Conservation (phyloP, 2,113 vertebrate species). For the Mormoops blainvillei region DNA sequence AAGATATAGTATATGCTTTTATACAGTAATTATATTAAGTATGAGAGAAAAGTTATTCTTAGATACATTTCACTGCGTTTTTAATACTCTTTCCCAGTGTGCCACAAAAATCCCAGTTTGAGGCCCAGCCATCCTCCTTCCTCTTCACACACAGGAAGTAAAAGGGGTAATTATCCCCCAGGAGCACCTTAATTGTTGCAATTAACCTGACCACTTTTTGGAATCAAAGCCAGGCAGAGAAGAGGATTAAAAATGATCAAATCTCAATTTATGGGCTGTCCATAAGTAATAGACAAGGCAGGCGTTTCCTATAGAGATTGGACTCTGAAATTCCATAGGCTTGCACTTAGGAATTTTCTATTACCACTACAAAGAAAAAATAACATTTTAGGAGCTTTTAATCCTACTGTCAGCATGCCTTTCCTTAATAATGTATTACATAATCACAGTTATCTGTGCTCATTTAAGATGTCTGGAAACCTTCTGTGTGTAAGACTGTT, state of each 20-base stretch:
- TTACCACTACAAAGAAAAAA: neutral
- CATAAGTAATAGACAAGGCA: constrained; percentile 12
- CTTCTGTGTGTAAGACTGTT: neutral
- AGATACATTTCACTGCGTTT: constrained; percentile 39
- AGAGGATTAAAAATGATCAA: constrained; percentile 60
- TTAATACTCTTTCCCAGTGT: constrained; percentile 63
- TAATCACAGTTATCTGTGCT: neutral
- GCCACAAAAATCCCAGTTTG: constrained; percentile 57
- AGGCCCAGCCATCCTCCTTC: constrained; percentile 69
- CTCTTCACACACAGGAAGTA: constrained; percentile 76
- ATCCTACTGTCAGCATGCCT: neutral
- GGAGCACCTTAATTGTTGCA: constrained; percentile 79
- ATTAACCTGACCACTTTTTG: constrained; percentile 76
- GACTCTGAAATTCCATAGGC: neutral
- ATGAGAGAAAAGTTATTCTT: constrained; percentile 50
- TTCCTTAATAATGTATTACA: neutral
- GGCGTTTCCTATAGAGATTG: neutral
- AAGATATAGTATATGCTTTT: constrained; percentile 48
- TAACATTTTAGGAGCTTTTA: neutral
- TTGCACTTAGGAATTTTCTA: neutral
- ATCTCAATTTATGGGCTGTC: constrained; percentile 22
- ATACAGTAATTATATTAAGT: constrained; percentile 60
- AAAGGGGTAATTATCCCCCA: constrained; percentile 80
- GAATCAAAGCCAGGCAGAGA: constrained; percentile 63
- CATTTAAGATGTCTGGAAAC: neutral